Evolutionary conservation across 2,888 invertebrate species (phyloP), one percentile per base, ranked within the genome.

Genomic region (Cantharis flavilabris): DNA sequence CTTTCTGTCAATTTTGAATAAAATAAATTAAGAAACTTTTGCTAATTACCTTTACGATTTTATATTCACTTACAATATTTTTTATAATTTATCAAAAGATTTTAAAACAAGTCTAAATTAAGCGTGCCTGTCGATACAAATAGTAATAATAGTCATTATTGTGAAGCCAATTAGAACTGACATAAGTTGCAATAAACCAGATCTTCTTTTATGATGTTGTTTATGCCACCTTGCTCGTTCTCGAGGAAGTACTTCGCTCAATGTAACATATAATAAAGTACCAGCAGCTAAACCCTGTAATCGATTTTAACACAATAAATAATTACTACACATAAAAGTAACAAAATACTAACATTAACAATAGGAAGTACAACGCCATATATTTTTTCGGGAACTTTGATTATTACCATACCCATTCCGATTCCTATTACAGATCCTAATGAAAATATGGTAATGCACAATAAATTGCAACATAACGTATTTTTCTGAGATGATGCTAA

Each of bases 141-240:
- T 89, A 70, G 92, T 92, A 77, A 93, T 88, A n/a, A 91, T 81
- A 79, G 92, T 92, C 91, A 94, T 94, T 9, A 91, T 81, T 0
- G 85, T 83, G 86, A 94, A 95, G 49, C 95, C 95, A 0, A 89
- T 70, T 1, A 86, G 83, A 7, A 93, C 92, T 0, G 93, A 88
- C 0, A 90, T 20, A 76, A 94, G 91, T 86, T 95, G 95, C 1
- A 90, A 84, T 30, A 93, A 83, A 5, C 94, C 94, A 2, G 94
- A 93, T 14, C 84, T 85, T 76, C 90, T 90, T 70, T 87, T 87
- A 63, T 87, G 87, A 30, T 85, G 85, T 82, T 89, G 88, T 82
- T 91, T 90, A 85, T 94, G 94, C 93, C 94, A 95, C 79, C 92
- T 90, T 69, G 94, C 92, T 80, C 94, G 90, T 88, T 95, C 95